Evolutionary conservation across 2,113 vertebrate genomes (phyloP), one percentile per base, ranked within the genome.

Genomic region (Sturnus vulgaris): DNA sequence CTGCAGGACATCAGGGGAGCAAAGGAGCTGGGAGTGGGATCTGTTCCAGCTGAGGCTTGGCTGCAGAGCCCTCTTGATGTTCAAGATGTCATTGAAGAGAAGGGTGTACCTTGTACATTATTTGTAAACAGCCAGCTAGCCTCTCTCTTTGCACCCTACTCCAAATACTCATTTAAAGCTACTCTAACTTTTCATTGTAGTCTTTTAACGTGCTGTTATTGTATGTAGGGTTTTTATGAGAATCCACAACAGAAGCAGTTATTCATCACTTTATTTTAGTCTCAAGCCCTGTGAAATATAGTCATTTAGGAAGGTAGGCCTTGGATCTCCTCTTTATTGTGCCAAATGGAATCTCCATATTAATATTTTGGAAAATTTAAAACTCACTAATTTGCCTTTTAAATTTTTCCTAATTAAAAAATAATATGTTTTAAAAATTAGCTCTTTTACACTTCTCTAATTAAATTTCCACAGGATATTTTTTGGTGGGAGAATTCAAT

Each of bases 391-490:
- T 98, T 98, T 98, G 91, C 96, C 91, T 98, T 98, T 97, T 89
- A 96, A 83, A 97, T 97, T 97, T 96, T 95, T 92, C 61, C 89
- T 96, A 95, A 97, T 97, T 97, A 97, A 96, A 97, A 97, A 96
- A 95, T 96, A 97, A 78, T 95, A 96, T 92, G 76, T 97, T 97
- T 97, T 96, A 80, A 97, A 97, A 98, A 97, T 91, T 59, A 72
- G 15, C 47, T 93, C 94, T 96, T 98, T 97, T 96, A 78, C 91
- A 93, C 95, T 97, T 92, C 96, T 96, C 94, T 98, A 98, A 98
- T 98, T 98, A 97, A 98, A 98, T 98, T 98, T 98, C 96, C 93
- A 96, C 92, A 79, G 80, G 97, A 97, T 97, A 97, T 97, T 97
- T 97, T 96, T 93, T 94, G 92, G 96, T 88, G 65, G 90, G 97